phyloP scores from a whole-genome alignment of 1,140 invertebrate species.

The Drosophila kohkoa region DNA sequence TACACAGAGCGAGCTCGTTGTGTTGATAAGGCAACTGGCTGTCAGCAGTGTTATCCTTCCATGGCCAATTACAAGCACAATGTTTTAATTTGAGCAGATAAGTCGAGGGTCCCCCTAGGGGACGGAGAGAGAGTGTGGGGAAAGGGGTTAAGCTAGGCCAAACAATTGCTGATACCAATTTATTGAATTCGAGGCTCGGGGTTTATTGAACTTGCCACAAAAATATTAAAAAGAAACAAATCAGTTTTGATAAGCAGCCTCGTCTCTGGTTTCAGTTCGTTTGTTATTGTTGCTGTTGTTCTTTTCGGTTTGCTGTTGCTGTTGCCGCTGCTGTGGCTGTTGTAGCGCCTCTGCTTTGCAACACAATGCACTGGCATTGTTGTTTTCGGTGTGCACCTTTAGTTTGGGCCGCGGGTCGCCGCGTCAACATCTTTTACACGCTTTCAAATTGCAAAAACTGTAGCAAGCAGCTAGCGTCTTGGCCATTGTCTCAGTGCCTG shows the following conservation, averaged over 20 bases:
- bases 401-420: conserved; percentile 32
- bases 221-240: conserved; percentile 46
- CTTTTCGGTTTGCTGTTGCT: no score
- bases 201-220: conserved; percentile 72
- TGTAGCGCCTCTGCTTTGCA: conserved; percentile 41
- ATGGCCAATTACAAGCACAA: conserved; percentile 77
- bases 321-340: not conserved
- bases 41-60: conserved; percentile 73
- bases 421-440: conserved; percentile 48
- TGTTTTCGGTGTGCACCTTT: conserved; percentile 36
- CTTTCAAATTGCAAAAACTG: conserved; percentile 67
- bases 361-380: conserved; percentile 48
- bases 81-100: conserved; percentile 79
- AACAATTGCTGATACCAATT: conserved; percentile 58
- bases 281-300: conserved; percentile 20
- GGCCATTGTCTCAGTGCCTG: conserved; percentile 56
- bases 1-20: conserved; percentile 37
- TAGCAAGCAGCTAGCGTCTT: conserved; percentile 55
- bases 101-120: conserved; percentile 43
- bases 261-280: conserved; percentile 15
- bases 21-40: conserved; percentile 52
- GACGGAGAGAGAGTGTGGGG: no score
- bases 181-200: conserved; percentile 62
- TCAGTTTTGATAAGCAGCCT: conserved; percentile 56
- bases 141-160: conserved; percentile 1